phyloP scores from a whole-genome alignment of 2,888 invertebrate species.

The Drosophila mercatorum region DNA sequence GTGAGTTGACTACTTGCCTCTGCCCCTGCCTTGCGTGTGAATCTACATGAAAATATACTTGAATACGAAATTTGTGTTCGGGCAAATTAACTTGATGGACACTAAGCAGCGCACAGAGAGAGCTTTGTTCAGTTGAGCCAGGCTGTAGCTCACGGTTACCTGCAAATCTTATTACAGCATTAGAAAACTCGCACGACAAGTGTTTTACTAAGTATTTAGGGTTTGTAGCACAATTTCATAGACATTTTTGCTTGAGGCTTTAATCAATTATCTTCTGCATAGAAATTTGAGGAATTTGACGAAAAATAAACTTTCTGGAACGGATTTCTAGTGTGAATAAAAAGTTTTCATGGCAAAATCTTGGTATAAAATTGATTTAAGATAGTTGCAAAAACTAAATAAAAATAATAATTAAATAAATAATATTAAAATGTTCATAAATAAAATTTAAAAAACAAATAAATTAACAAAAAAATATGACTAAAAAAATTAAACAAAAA shows the following conservation, averaged over 20 bases:
- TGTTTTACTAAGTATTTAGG: background rate
- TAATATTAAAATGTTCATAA: no score
- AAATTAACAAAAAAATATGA: no score
- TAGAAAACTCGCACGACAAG: background rate
- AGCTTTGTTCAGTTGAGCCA: background rate
- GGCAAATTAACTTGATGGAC: background rate
- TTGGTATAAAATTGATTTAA: no score
- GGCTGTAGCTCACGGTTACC: background rate
- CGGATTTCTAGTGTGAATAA: no score
- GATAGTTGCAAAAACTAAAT: no score
- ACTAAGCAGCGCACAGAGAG: background rate
- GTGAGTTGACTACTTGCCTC: background rate
- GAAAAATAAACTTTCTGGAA: no score
- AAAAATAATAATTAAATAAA: no score
- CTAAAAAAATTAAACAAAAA: no score
- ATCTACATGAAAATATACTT: conserved; percentile 15
- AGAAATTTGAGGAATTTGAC: background rate
- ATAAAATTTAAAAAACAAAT: no score
- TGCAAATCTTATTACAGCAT: background rate
- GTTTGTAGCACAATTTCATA: background rate
- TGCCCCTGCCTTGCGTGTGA: background rate
- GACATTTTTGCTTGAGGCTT: background rate
- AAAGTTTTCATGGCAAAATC: no score
- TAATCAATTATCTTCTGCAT: background rate
- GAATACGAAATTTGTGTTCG: background rate